Evolutionary conservation across 1,140 invertebrate species (phyloP).

Genomic region (Archegozetes longisetosus): DNA sequence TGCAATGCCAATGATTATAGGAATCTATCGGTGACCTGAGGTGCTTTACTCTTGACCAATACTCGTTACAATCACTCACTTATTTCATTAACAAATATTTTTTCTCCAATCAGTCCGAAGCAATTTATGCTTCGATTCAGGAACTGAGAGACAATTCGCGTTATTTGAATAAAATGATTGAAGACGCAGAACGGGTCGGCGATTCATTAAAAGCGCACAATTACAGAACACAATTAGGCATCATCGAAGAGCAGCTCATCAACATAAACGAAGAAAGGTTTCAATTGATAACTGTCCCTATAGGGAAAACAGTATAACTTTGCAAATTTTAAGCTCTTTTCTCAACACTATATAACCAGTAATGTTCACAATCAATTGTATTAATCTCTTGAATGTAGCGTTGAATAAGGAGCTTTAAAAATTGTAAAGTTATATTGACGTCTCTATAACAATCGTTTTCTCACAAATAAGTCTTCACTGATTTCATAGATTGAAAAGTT

Average conservation of each 20-base stretch:
- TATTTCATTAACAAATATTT: not conserved
- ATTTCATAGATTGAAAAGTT: not conserved
- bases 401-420: no score
- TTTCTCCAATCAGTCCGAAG: not conserved
- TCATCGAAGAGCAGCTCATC: not conserved
- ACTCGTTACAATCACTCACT: not conserved
- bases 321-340: no score
- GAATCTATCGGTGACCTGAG: not conserved
- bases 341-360: no score
- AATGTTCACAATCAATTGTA: not conserved
- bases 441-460: no score
- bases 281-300: not conserved
- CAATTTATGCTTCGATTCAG: not conserved
- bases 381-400: no score
- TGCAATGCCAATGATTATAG: not conserved
- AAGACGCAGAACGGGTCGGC: not conserved
- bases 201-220: not conserved
- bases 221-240: not conserved
- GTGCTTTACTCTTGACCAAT: not conserved
- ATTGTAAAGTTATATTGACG: no score
- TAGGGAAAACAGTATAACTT: no score
- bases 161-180: not conserved
- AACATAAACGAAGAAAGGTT: not conserved
- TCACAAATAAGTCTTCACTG: not conserved
- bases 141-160: not conserved